Base-by-base conservation (phyloP, 2,113 vertebrate species). In the Pygoscelis antarcticus region DNA sequence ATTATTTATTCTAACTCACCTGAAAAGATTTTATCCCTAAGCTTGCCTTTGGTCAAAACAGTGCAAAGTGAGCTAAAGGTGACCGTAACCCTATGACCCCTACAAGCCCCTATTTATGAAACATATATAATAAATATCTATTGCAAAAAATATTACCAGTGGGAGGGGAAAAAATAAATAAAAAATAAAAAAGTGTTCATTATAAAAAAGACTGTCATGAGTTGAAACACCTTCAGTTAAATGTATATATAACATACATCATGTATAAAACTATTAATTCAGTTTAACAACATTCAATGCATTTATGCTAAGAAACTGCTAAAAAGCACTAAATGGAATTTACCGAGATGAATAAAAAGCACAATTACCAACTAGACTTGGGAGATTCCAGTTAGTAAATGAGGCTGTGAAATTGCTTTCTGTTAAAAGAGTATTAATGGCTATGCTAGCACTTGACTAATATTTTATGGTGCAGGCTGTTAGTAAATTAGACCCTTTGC, bases 301-400 rank as follows among this genome's bases (percentile, higher is more conserved):
- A 94, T 98, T 97, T 96, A 96, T 95, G 87, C 83, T 96, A 97
- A 97, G 96, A 97, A 98, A 96, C 94, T 93, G 86, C 85, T 97
- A 96, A 98, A 98, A 98, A 96, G 94, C 92, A 97, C 85, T 97
- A 98, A 97, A 93, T 89, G 65, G 96, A 97, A 98, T 98, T 98
- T 98, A 98, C 95, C 7, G 94, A 98, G 95, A 95, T 97, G 97
- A 98, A 97, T 98, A 97, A 98, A 98, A 98, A 95, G 89, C 87
- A 95, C 95, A 98, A 95, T 98, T 98, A 96, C 88, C 77, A 98
- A 96, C 84, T 94, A 95, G 96, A 96, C 70, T 97, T 97, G 92
- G 92, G 80, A 97, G 96, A 96, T 96, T 97, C 96, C 80, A 97
- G 95, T 98, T 97, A 95, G 98, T 96, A 98, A 98, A 98, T 98